Evolutionary conservation across 2,797 vertebrate genomes (phyloP).

Genomic region (Semaprochilodus insignis): DNA sequence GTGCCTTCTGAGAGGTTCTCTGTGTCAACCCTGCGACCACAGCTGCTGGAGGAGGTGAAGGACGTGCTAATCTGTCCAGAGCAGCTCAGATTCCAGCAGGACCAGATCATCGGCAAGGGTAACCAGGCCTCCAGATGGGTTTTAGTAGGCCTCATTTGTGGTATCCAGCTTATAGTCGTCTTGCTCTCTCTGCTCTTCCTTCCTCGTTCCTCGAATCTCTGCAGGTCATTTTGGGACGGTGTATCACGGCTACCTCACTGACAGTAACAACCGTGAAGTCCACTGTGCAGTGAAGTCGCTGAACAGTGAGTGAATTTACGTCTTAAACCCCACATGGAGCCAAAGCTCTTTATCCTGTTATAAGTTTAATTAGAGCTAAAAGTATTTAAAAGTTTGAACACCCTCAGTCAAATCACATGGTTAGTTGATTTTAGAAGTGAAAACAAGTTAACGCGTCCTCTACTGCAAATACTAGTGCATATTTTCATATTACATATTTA

Average conservation of each 20-base stretch:
- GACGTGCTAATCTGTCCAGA: conserved; percentile 91
- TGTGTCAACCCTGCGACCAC: conserved; percentile 78
- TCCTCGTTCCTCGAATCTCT: conserved; percentile 23
- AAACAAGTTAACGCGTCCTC: too few species aligned
- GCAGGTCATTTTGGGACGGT: conserved; percentile 96
- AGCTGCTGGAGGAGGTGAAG: conserved; percentile 92
- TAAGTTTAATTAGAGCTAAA: too few species aligned
- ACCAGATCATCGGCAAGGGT: conserved; percentile 94
- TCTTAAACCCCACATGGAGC: background rate
- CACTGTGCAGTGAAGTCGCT: conserved; percentile 96
- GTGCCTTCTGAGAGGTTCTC: conserved; percentile 77
- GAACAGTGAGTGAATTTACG: conserved; percentile 83
- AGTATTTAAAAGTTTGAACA: too few species aligned
- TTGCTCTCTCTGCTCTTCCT: background rate
- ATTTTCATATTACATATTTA: too few species aligned
- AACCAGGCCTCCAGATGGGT: background rate
- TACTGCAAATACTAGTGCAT: too few species aligned
- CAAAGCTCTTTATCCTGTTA: too few species aligned
- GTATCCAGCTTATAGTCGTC: background rate
- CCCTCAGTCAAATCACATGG: too few species aligned
- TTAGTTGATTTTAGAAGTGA: too few species aligned
- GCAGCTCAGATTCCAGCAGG: conserved; percentile 81
- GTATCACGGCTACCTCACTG: conserved; percentile 91
- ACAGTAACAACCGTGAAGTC: conserved; percentile 80
- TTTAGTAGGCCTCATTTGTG: background rate